Conservation (phyloP, 1,140 invertebrate genomes). For the Cheumatopsyche charites region DNA sequence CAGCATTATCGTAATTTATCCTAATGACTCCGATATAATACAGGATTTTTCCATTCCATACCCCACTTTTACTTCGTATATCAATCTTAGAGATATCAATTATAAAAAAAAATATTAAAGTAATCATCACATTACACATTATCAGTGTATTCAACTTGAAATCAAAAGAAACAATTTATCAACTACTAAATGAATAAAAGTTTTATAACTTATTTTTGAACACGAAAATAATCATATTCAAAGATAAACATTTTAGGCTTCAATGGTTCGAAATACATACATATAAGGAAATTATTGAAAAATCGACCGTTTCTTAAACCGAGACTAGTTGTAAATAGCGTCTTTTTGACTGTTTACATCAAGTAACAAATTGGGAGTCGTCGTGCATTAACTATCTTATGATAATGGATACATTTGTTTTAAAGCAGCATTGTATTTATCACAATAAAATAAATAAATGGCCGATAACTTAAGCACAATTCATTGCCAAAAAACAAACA, state of each 20-base stretch:
- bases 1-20: not conserved
- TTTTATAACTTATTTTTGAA: no score
- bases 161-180: no score
- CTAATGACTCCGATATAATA: conserved; percentile 20
- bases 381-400: conserved; percentile 16
- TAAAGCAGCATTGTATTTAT: conserved; percentile 6
- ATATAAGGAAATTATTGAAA: no score
- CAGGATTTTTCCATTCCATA: not conserved
- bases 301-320: not conserved
- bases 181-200: no score
- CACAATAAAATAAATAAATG: conserved; percentile 4
- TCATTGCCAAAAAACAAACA: not conserved
- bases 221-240: no score
- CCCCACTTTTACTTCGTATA: no score
- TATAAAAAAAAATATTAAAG: no score
- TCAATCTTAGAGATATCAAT: no score
- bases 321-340: conserved; percentile 6
- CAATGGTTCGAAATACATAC: no score
- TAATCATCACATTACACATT: no score
- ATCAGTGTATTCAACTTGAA: no score
- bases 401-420: conserved; percentile 16
- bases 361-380: not conserved
- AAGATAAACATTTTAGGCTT: no score
- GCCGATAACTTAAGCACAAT: not conserved
- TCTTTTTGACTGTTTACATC: not conserved